phyloP scores from a whole-genome alignment of 1,140 invertebrate genomes.

The Zaprionus vittiger region DNA sequence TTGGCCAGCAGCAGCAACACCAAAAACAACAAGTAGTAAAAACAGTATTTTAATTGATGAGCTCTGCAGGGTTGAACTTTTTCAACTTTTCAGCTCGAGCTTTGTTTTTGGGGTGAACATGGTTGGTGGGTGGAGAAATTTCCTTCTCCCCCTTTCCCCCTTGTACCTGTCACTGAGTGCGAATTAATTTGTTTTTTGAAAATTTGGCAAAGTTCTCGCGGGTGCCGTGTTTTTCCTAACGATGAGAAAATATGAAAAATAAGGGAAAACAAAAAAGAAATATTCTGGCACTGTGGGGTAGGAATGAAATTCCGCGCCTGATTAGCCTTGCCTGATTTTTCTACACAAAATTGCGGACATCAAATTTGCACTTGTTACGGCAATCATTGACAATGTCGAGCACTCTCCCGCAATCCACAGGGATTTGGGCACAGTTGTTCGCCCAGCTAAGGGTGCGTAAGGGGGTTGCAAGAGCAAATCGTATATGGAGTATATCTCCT shows the following conservation, averaged over 20 bases:
- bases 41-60: slow-evolving; percentile 77
- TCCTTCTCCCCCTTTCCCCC: not conserved
- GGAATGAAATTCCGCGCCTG: slow-evolving; percentile 22
- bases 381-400: slow-evolving; percentile 66
- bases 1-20: not conserved
- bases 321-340: slow-evolving; percentile 55
- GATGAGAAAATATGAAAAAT: slow-evolving; percentile 64
- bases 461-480: not conserved
- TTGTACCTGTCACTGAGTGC: slow-evolving; percentile 65
- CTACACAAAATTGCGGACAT: slow-evolving; percentile 43
- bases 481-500: slow-evolving; percentile 7
- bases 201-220: slow-evolving; percentile 65
- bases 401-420: slow-evolving; percentile 34
- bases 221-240: slow-evolving; percentile 46
- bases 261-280: slow-evolving; percentile 34
- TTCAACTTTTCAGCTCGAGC: slow-evolving; percentile 62
- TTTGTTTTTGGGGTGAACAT: not conserved
- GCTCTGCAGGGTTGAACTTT: slow-evolving; percentile 78
- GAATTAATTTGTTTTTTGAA: slow-evolving; percentile 80
- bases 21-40: slow-evolving; percentile 1
- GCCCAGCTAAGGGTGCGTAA: not conserved
- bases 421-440: slow-evolving; percentile 47
- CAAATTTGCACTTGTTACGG: slow-evolving; percentile 70
- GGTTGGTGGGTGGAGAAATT: not conserved
- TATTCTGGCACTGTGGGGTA: not conserved